Base-by-base conservation (phyloP, 2,888 invertebrate genomes). In the Nymphalis c-album region DNA sequence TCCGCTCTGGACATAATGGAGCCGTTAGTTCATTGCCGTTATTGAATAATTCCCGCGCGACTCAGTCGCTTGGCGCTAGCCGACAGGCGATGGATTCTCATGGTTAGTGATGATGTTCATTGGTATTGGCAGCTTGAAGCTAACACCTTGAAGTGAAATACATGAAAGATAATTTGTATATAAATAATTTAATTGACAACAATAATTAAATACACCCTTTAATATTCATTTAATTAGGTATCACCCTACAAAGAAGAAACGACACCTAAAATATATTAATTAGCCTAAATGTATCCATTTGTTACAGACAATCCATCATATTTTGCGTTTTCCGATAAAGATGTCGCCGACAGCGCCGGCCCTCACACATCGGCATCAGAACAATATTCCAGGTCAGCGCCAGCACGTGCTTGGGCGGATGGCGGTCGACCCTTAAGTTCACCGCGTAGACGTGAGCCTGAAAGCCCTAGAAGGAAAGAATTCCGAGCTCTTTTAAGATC, bases 291-390 rank as follows among this genome's bases (percentile, higher is more conserved):
- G 5, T 31, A 62, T 63, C 50, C 63, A 72, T 77, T 82, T 90
- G 84, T 92, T 93, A 76, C 94, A 96, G 96, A 96, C 90, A 96
- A 96, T 86, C 96, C 96, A 58, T 96, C 96, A 72, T 96, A 96
- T 85, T 96, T 96, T 85, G 94, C 95, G 78, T 87, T 95, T 78
- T 93, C 94, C 74, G 92, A 93, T 79, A 93, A 90, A 74, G 88
- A 91, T 84, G 87, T 86, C 64, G 76, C 87, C 7, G 88, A 90
- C 67, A 83, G 80, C 74, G 80, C 80, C 31, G 85, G 84, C 40
- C 73, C 83, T 17, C 78, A 78, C 35, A 70, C 76, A n/a, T 74
- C 85, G 13, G 85, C 57, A 85, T 91, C 94, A 67, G 94, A 94
- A 69, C 92, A 94, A 71, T 94, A 95, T 73, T 93, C 95, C 73